Percentiles rank a stretch among this genome's conserved stretches.
Conservation (phyloP, 2,888 invertebrate genomes). For the Leptinotarsa rubiginosa region DNA sequence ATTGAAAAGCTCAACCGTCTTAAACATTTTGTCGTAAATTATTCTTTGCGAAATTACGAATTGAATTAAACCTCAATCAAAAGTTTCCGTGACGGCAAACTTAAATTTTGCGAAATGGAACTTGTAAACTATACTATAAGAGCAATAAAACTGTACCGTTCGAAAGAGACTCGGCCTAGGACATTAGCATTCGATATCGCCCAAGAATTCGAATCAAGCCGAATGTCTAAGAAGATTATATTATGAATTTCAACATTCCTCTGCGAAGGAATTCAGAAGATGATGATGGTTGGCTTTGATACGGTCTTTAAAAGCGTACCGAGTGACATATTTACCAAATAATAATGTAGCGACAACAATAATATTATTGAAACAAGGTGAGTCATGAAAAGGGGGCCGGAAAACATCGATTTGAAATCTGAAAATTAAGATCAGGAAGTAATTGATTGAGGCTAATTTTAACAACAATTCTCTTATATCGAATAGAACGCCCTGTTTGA, state of each 20-base stretch:
- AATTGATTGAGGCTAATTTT: too few relatives aligned
- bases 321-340: constrained; percentile 10
- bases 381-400: too few relatives aligned
- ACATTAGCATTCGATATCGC: constrained; percentile 29
- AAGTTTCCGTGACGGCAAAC: too few relatives aligned
- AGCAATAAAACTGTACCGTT: constrained; percentile 20
- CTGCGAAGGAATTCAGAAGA: constrained; percentile 28
- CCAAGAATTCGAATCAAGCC: constrained; percentile 28
- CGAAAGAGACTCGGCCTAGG: constrained; percentile 17
- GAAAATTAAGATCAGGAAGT: too few relatives aligned
- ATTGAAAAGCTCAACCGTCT: too few relatives aligned
- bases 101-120: too few relatives aligned
- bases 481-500: too few relatives aligned
- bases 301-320: constrained; percentile 9
- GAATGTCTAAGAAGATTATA: constrained; percentile 26
- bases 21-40: too few relatives aligned
- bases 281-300: constrained; percentile 26
- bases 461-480: too few relatives aligned
- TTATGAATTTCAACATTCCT: constrained; percentile 32
- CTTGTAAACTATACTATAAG: too few relatives aligned
- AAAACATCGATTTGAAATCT: too few relatives aligned
- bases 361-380: background rate
- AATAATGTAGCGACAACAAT: background rate
- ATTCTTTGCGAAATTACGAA: background rate
- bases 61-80: too few relatives aligned